phyloP scores from a whole-genome alignment of 2,888 invertebrate genomes.

The Romanomermis culicivorax region DNA sequence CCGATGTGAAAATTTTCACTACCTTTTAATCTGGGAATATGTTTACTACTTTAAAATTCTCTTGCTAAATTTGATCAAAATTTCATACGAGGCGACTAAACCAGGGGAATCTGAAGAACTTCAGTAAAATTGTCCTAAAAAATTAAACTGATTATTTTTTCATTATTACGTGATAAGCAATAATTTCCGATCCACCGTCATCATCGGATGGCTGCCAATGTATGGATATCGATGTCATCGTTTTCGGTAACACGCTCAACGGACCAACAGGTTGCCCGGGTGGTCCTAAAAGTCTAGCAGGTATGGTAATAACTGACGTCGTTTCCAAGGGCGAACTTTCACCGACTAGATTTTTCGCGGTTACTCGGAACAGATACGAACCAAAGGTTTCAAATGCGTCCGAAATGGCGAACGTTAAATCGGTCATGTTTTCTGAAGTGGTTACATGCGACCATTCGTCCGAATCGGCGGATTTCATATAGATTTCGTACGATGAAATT shows the following conservation, averaged over 20 bases:
- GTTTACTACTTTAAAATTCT: too few relatives aligned
- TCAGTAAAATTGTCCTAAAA: too few relatives aligned
- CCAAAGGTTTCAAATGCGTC: constrained; percentile 25
- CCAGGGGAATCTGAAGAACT: too few relatives aligned
- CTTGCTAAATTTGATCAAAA: too few relatives aligned
- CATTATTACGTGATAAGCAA: constrained; percentile 7
- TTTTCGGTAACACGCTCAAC: constrained; percentile 3
- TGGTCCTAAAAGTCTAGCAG: neutral
- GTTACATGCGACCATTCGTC: neutral
- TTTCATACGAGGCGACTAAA: too few relatives aligned
- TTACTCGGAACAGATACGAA: constrained; percentile 31
- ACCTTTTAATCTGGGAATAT: too few relatives aligned
- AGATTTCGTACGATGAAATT: constrained; percentile 27
- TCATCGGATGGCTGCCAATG: constrained; percentile 29
- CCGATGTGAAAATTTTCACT: too few relatives aligned
- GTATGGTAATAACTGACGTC: neutral
- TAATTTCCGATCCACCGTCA: constrained; percentile 10
- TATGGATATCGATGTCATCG: constrained; percentile 7
- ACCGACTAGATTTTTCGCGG: constrained; percentile 31
- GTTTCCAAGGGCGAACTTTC: constrained; percentile 29
- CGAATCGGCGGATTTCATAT: constrained; percentile 68
- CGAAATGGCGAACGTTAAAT: constrained; percentile 1
- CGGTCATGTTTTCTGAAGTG: neutral
- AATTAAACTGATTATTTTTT: neutral
- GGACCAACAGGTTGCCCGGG: constrained; percentile 8